Conservation (phyloP, 2,113 vertebrate genomes). For the Carollia perspicillata region DNA sequence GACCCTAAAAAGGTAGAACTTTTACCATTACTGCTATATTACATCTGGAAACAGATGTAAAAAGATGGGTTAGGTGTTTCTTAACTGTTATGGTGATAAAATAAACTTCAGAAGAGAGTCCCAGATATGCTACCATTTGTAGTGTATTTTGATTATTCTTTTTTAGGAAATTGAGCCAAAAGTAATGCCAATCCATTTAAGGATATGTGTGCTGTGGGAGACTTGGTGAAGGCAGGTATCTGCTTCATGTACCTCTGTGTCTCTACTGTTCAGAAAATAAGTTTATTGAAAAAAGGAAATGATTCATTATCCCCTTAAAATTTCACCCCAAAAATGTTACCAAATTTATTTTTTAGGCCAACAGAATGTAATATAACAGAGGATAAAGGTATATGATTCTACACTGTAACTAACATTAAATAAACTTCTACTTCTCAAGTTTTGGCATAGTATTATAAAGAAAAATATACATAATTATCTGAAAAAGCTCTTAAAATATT, state of each 20-base stretch:
- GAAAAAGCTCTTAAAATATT: neutral
- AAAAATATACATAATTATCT: neutral
- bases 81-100: neutral
- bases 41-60: neutral
- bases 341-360: neutral
- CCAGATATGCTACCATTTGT: neutral
- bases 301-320: conserved; percentile 31
- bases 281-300: neutral
- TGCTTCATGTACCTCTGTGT: neutral
- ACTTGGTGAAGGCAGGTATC: neutral
- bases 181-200: conserved; percentile 22
- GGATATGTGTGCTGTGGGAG: neutral
- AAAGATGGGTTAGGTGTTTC: neutral
- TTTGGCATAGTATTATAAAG: neutral
- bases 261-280: neutral
- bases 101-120: conserved; percentile 6
- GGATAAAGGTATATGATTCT: neutral
- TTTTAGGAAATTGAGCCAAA: conserved; percentile 30
- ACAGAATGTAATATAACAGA: conserved; percentile 3
- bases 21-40: neutral
- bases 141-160: neutral
- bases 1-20: neutral
- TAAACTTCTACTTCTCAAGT: neutral
- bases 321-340: neutral
- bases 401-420: neutral